These are phyloP conservation scores for Anthoscopus minutus DNA, from an alignment of 2,113 vertebrate genomes.

Conservation along the genomic window DNA sequence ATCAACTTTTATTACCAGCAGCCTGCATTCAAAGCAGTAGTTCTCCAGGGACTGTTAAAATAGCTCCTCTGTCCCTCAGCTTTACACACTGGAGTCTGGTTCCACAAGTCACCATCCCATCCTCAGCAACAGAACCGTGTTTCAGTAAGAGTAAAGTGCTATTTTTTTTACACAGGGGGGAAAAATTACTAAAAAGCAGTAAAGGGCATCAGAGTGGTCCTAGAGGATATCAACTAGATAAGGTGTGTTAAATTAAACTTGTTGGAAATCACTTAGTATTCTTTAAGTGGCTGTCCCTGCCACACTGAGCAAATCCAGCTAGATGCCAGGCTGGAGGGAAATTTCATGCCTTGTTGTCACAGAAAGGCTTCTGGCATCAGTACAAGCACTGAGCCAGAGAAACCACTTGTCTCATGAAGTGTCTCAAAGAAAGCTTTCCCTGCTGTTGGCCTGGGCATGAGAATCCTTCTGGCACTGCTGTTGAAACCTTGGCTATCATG, in stretches of 20 bases:
- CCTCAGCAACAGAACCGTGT: neutral
- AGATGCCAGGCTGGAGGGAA: neutral
- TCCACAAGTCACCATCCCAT: neutral
- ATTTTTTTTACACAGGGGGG: rapidly evolving
- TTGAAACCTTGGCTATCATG: neutral
- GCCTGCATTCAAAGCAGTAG: neutral
- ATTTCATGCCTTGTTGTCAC: conserved; percentile 11
- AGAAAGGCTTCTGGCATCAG: neutral
- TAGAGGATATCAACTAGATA: neutral
- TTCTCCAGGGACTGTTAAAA: neutral
- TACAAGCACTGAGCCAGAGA: neutral
- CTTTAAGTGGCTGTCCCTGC: neutral
- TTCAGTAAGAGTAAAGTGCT: neutral
- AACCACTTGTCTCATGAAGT: neutral
- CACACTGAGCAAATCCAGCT: neutral
- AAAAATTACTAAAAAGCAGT: neutral
- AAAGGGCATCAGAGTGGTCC: neutral
- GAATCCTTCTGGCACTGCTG: neutral
- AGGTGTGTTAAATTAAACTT: neutral
- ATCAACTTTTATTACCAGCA: neutral
- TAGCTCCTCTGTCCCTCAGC: neutral
- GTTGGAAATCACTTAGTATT: neutral
- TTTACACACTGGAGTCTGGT: neutral
- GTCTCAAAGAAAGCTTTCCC: neutral
- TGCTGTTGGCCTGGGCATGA: neutral